Evolutionary conservation across 2,888 invertebrate genomes (phyloP), one percentile per base, ranked within the genome.

Genomic region (Dusona sp.): DNA sequence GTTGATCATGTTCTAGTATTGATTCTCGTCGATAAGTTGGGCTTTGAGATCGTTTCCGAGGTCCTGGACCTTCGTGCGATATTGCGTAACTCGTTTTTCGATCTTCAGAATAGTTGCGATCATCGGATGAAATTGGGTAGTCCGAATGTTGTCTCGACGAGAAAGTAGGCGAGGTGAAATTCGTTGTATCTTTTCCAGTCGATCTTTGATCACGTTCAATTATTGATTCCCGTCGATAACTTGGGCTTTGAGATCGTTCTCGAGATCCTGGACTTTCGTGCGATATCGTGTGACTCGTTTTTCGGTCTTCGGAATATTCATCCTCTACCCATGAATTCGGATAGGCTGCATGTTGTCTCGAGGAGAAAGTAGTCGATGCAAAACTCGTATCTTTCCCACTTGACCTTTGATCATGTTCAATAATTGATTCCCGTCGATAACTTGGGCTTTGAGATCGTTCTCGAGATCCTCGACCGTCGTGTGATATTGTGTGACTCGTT

Each of bases 361-460:
- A 51, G 51, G 51, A 51, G 51, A 51, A 79, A 61, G 84, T 51
- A 16, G 38, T 42, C 65, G 88, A 79, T 61, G 85, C 54, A 25
- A 29, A 42, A 72, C 61, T 80, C 45, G 79, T 51, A 61, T 7
- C 51, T 25, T 25, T 29, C 11, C 48, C 48, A 11, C 3, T 64
- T 64, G 64, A 75, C 11, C 33, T 19, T 51, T n/a, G 19, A 19
- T 67, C n/a, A 19, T 29, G 16, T 79, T 22, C 38, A 54, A 67
- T n/a, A 8, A 79, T 67, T 11, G 82, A 75, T 81, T 67, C 54
- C 36, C 38, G 75, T 16, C 25, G 61, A 22, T 57, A 13, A 61
- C 22, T 72, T 1, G 84, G 81, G 38, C 82, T 84, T 36, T 45
- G 54, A 3, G 87, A 87, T n/a, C 64, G 65, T 57, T 68, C 54